Conservation (phyloP, 2,888 invertebrate species). For the Rhorus exstirpatorius region DNA sequence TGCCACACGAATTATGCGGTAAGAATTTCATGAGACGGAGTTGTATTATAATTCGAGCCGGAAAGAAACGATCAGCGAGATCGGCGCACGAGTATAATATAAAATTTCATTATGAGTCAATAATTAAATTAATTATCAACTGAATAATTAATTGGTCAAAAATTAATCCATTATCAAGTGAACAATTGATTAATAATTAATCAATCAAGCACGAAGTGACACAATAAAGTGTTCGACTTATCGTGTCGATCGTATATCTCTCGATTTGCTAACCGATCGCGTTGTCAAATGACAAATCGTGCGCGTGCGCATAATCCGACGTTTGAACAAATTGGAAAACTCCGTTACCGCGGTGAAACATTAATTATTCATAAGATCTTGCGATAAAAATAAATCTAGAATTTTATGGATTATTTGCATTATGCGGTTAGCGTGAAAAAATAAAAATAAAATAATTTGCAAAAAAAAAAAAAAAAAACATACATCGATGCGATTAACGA, state of each 20-base stretch:
- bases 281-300: background rate
- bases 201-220: too few relatives aligned
- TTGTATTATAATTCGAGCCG: constrained; percentile 74
- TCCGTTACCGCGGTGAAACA: background rate
- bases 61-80: constrained; percentile 75
- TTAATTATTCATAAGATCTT: background rate
- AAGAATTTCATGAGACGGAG: constrained; percentile 47
- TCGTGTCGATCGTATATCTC: too few relatives aligned
- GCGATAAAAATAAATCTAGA: too few relatives aligned
- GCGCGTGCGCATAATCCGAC: background rate
- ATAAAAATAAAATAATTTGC: background rate
- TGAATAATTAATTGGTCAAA: too few relatives aligned
- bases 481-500: constrained; percentile 23
- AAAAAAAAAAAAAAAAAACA: constrained; percentile 14
- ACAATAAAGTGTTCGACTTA: too few relatives aligned
- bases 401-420: too few relatives aligned
- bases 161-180: too few relatives aligned
- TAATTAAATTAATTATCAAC: constrained; percentile 71
- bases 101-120: constrained; percentile 73
- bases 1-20: constrained; percentile 30
- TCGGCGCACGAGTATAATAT: constrained; percentile 43
- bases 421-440: too few relatives aligned
- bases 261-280: background rate
- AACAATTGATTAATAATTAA: too few relatives aligned
- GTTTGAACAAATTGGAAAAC: constrained; percentile 1